phyloP scores from a whole-genome alignment of 1,140 invertebrate genomes.

The Colletes gigas region DNA sequence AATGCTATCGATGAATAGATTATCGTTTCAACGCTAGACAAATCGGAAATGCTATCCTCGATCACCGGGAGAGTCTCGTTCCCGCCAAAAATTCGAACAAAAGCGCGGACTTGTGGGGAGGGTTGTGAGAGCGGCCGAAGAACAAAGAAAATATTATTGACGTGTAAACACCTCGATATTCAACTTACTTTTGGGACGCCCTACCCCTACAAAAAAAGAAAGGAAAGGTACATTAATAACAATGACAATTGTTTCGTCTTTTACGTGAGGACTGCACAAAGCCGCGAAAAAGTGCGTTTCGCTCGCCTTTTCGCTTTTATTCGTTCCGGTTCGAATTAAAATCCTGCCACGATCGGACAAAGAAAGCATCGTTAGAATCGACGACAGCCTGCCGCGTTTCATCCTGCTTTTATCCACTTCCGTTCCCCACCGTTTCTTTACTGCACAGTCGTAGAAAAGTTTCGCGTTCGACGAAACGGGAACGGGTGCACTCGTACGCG shows the following conservation, averaged over 20 bases:
- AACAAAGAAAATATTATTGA: constrained; percentile 76
- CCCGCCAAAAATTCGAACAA: constrained; percentile 42
- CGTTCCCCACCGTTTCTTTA: constrained; percentile 28
- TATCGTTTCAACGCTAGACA: not conserved
- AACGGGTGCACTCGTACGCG: not conserved
- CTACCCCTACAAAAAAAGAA: constrained; percentile 81
- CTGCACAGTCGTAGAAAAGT: not conserved
- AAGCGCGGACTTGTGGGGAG: constrained; percentile 27
- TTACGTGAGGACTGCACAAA: constrained; percentile 51
- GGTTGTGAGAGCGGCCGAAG: constrained; percentile 68
- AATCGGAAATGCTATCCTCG: too few relatives aligned
- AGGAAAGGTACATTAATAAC: constrained; percentile 78
- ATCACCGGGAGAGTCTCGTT: constrained; percentile 29
- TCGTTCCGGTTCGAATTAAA: not conserved
- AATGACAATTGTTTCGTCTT: constrained; percentile 26
- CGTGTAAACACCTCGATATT: constrained; percentile 75
- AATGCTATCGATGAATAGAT: too few relatives aligned
- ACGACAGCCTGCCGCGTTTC: constrained; percentile 43
- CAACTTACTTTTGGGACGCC: constrained; percentile 82
- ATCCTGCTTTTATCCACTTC: constrained; percentile 43
- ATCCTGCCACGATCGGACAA: constrained; percentile 11
- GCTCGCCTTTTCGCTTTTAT: constrained; percentile 30
- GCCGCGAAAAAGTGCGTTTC: constrained; percentile 44
- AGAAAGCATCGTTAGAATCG: constrained; percentile 26
- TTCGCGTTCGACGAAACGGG: not conserved